Conservation (phyloP, 2,797 vertebrate species). For the Zalophus californianus region DNA sequence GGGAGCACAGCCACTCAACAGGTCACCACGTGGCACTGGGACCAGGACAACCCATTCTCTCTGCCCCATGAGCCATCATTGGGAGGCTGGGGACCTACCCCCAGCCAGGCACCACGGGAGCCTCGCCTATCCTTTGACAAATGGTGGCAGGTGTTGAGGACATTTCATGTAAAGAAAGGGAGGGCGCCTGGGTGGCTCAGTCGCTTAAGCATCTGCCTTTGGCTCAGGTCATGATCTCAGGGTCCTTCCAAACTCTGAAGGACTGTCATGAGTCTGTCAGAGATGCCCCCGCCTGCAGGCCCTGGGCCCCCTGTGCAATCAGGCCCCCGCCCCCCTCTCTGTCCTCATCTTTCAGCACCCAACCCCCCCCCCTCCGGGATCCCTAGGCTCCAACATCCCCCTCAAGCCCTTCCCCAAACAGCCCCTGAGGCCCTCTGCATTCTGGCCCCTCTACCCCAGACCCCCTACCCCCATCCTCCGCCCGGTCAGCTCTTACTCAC, state of each 20-base stretch:
- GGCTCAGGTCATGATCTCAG: not conserved
- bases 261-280: not conserved
- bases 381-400: not conserved
- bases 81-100: not conserved
- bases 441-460: not conserved
- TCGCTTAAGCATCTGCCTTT: not conserved
- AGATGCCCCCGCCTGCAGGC: rapidly evolving
- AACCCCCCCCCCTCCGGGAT: not conserved
- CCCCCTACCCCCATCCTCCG: not conserved
- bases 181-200: not conserved
- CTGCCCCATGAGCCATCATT: not conserved
- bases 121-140: not conserved
- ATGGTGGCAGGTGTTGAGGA: not conserved
- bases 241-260: not conserved
- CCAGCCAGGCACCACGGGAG: not conserved
- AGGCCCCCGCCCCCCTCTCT: not conserved
- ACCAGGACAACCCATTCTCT: not conserved
- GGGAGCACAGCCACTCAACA: not conserved
- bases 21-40: not conserved
- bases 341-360: not conserved
- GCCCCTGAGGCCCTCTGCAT: not conserved
- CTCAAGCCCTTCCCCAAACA: not conserved
- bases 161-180: not conserved
- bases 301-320: not conserved
- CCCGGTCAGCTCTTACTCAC: not conserved